Evolutionary conservation across 2,797 vertebrate genomes (phyloP).

Genomic region (Mycteria americana): DNA sequence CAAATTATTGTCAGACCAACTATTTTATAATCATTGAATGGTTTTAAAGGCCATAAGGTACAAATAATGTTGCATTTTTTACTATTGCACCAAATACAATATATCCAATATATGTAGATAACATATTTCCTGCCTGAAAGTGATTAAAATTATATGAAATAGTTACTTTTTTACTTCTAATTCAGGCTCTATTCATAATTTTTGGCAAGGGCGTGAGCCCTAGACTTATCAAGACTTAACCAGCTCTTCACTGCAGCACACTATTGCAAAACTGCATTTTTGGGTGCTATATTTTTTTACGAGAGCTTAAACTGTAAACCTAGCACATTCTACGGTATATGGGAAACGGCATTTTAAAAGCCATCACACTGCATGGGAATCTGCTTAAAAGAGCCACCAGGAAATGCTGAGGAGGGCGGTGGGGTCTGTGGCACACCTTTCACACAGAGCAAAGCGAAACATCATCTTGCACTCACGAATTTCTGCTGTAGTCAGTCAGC

Average conservation of each 20-base stretch:
- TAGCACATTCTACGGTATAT: not conserved
- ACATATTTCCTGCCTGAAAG: not conserved
- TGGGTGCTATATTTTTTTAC: not conserved
- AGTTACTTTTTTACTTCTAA: not conserved
- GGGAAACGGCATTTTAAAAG: not conserved
- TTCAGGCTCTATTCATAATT: not conserved
- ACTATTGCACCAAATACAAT: not conserved
- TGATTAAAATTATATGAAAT: not conserved
- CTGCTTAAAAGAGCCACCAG: not conserved
- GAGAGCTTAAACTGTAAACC: not conserved
- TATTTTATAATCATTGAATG: not conserved
- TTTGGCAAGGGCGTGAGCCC: not conserved
- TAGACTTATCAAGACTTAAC: not conserved
- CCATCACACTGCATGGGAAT: not conserved
- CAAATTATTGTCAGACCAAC: not conserved
- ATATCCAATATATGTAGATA: not conserved
- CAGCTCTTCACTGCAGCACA: not conserved
- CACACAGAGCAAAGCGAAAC: not conserved
- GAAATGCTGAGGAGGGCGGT: not conserved
- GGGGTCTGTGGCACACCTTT: not conserved
- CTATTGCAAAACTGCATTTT: not conserved
- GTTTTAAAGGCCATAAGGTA: not conserved
- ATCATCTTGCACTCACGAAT: rapidly evolving
- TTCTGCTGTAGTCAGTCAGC: not conserved
- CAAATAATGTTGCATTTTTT: not conserved